Evolutionary conservation across 2,888 invertebrate genomes (phyloP), one percentile per base, ranked within the genome.

Genomic region (Willowsia nigromaculata): DNA sequence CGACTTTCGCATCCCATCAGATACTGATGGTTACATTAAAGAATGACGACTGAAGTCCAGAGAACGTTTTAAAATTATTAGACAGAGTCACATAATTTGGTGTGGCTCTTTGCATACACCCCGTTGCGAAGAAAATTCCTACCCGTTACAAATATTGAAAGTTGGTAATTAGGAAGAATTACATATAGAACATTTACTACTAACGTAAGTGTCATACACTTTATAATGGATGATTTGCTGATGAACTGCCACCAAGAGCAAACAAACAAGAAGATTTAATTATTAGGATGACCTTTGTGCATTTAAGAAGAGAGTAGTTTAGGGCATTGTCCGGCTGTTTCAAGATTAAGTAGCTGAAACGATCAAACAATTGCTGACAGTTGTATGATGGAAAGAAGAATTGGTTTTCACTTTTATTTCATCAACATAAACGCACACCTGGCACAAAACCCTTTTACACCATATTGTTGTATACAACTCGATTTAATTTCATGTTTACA

Each of bases 361-460:
- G 62, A 65, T 30, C 33, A 37, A 18, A 37, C n/a, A 62, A 7
- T 78, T 30, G 33, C 65, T 83, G 82, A 68, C 82, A 83, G 82
- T 68, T 83, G 82, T 30, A 50, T 83, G 68, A 83, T 50, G 82
- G 68, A 83, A 83, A 37, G 18, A 30, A 37, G 68, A 68, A 83
- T 83, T 83, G 82, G 15, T 68, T 68, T 53, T 78, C 78, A 30
- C 47, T 22, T 30, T 68, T n/a, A 47, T 13, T 22, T 40, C 5
- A 33, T 59, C 62, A 25, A 7, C 30, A 27, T 30, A 13, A 62
- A 62, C 15, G 30, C 15, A 18, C 25, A 56, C 6, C 56, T 18
- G 1, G 50, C 7, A 13, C 18, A 50, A 15, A n/a, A 33, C 33
- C 15, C n/a, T 18, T 47, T 47, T 5, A 2, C 13, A 2, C 47